Evolutionary conservation across 2,113 vertebrate species (phyloP).

Genomic region (Petroica traversi): DNA sequence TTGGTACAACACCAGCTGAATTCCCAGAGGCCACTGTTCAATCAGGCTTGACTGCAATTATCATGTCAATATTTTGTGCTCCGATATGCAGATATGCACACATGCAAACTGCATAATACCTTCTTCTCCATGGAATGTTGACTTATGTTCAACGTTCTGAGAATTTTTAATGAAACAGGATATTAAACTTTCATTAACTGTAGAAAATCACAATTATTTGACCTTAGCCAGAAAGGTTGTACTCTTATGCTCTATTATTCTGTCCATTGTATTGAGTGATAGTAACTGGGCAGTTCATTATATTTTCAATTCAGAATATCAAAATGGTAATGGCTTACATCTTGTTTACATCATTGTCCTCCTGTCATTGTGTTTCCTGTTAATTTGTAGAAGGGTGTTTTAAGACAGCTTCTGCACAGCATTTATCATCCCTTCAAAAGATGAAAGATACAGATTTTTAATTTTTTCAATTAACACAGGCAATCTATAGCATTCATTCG

Average conservation of each 20-base stretch:
- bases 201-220: slow-evolving; percentile 70
- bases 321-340: not conserved
- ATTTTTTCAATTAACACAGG: not conserved
- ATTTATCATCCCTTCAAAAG: not conserved
- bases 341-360: not conserved
- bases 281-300: not conserved
- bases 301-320: not conserved
- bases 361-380: not conserved
- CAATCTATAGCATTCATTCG: not conserved
- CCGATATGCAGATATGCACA: slow-evolving; percentile 86
- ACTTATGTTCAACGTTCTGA: slow-evolving; percentile 77
- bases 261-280: not conserved
- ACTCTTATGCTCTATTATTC: not conserved
- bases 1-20: slow-evolving; percentile 88
- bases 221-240: slow-evolving; percentile 62
- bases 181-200: slow-evolving; percentile 75
- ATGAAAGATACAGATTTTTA: not conserved
- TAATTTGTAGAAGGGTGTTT: not conserved
- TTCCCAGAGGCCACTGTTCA: slow-evolving; percentile 86
- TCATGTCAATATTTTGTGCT: slow-evolving; percentile 95
- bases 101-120: slow-evolving; percentile 83
- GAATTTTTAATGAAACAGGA: slow-evolving; percentile 80
- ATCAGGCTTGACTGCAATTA: slow-evolving; percentile 93
- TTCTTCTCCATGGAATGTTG: slow-evolving; percentile 81
- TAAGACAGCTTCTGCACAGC: not conserved